Conservation (phyloP, 35 echinoderm and acorn worm genomes). For the Lytechinus pictus region DNA sequence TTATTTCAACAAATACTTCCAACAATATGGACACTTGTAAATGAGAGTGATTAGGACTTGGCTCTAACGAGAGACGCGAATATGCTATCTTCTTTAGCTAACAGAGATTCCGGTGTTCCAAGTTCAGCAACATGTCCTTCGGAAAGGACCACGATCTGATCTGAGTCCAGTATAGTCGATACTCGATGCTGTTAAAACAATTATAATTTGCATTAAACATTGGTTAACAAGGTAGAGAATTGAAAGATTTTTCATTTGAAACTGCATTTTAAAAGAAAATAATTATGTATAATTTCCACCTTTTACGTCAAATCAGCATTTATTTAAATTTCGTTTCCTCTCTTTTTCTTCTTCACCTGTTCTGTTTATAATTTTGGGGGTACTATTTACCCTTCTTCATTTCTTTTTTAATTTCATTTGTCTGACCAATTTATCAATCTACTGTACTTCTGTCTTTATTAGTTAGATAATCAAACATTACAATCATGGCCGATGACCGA, state of each 20-base stretch:
- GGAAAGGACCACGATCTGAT: conserved; percentile 72
- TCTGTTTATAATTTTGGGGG: background rate
- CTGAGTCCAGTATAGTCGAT: conserved; percentile 78
- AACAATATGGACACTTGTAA: no score
- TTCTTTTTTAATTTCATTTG: background rate
- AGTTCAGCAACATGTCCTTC: conserved; percentile 76
- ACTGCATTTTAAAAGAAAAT: no score
- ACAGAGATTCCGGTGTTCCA: conserved; percentile 66
- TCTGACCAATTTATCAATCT: background rate
- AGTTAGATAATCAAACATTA: background rate
- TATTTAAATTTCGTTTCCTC: no score
- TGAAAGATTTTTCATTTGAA: background rate
- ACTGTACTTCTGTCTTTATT: background rate
- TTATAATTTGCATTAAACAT: background rate
- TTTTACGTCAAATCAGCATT: no score
- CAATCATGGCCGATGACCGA: no score
- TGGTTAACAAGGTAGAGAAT: background rate
- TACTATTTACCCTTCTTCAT: background rate
- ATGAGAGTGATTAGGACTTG: background rate
- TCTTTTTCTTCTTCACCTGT: background rate
- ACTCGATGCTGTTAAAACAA: conserved; percentile 80
- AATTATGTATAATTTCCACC: no score
- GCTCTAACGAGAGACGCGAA: conserved; percentile 80
- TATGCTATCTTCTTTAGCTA: conserved; percentile 58
- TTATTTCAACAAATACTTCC: no score